Percentiles rank a stretch among this genome's conserved stretches.
Evolutionary conservation across 2,113 vertebrate species (phyloP).

Genomic region (Saccopteryx leptura): DNA sequence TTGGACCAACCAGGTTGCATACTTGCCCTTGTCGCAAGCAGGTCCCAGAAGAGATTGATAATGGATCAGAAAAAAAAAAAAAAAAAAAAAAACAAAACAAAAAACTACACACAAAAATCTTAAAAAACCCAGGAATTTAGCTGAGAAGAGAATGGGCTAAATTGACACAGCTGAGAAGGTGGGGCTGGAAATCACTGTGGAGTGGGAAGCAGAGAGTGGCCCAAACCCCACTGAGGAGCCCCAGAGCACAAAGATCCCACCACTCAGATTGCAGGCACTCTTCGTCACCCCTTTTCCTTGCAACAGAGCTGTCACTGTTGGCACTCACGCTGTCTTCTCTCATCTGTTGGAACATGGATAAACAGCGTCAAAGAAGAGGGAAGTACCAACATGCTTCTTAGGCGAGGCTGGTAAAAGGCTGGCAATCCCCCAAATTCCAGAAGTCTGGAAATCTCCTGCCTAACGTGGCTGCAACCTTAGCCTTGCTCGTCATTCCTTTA

Average conservation of each 20-base stretch:
- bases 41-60: neutral
- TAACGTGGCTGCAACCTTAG: neutral
- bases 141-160: neutral
- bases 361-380: neutral
- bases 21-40: neutral
- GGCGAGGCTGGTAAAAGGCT: neutral
- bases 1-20: neutral
- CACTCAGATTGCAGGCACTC: neutral
- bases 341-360: neutral
- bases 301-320: neutral
- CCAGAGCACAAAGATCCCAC: neutral
- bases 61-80: neutral
- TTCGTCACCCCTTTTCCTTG: rapidly evolving
- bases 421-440: neutral
- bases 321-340: neutral
- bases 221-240: neutral
- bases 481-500: neutral
- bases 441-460: neutral
- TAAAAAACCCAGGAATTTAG: neutral
- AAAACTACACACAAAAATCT: neutral
- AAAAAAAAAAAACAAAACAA: neutral
- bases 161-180: neutral
- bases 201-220: neutral
- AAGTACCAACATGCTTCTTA: neutral
- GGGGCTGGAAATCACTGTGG: neutral